Conservation (phyloP, 2,113 vertebrate species). For the Podarcis muralis region DNA sequence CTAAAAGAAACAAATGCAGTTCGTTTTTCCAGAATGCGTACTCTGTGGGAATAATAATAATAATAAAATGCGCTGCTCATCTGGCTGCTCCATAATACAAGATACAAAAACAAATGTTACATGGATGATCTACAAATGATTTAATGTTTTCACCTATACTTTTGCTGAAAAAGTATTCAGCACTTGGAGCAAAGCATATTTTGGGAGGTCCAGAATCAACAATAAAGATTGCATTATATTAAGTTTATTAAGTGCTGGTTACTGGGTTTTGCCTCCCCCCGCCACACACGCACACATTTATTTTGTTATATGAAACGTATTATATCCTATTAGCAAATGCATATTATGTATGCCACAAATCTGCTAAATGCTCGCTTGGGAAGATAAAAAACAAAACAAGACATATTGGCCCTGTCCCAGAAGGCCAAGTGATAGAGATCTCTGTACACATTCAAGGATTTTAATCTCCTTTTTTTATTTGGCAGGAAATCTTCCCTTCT, state of each 20-base stretch:
- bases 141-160: background rate
- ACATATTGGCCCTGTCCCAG: background rate
- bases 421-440: conserved; percentile 5
- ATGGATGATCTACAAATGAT: background rate
- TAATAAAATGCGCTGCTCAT: background rate
- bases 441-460: background rate
- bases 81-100: background rate
- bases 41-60: background rate
- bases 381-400: background rate
- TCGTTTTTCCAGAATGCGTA: background rate
- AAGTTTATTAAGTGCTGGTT: background rate
- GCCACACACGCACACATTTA: background rate
- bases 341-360: background rate
- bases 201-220: no score
- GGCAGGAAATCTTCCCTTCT: background rate
- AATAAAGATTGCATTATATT: background rate
- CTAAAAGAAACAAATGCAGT: background rate
- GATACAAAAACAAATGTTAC: background rate
- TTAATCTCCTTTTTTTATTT: conserved; percentile 13
- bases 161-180: background rate
- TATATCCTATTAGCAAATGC: background rate
- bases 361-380: background rate
- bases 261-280: background rate
- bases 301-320: background rate
- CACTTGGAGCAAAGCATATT: background rate